Percentiles rank a stretch among this genome's conserved stretches.
These are phyloP conservation scores for Papilio elwesi DNA, from an alignment of 2,888 invertebrate genomes.

Conservation along the genomic window DNA sequence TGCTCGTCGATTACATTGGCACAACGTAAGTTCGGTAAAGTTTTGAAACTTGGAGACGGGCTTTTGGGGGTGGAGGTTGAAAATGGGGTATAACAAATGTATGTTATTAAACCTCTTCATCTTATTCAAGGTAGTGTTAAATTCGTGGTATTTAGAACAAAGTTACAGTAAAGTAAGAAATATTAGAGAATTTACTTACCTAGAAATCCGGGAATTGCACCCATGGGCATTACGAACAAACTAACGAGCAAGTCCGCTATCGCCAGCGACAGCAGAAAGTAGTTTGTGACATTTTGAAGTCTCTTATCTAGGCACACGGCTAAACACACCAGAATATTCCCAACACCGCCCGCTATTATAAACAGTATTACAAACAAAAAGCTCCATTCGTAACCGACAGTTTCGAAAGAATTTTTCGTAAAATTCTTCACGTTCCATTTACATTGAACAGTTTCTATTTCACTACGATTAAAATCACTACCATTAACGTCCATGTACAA, in stretches of 20 bases:
- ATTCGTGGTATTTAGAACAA: not conserved
- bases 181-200: conserved; percentile 86
- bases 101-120: not conserved
- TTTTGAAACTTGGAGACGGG: too few species aligned
- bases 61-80: too few species aligned
- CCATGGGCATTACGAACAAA: conserved; percentile 97
- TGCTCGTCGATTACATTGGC: too few species aligned
- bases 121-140: not conserved
- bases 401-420: conserved; percentile 54
- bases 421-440: conserved; percentile 65
- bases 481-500: conserved; percentile 64
- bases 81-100: not conserved
- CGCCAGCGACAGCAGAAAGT: conserved; percentile 96
- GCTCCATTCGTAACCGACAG: conserved; percentile 88
- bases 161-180: not conserved
- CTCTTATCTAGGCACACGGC: conserved; percentile 95
- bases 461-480: conserved; percentile 51
- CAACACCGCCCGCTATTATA: conserved; percentile 94
- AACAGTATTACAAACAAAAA: conserved; percentile 93
- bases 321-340: conserved; percentile 96
- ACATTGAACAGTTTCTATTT: conserved; percentile 68
- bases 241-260: conserved; percentile 97
- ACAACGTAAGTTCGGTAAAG: too few species aligned
- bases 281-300: conserved; percentile 97
- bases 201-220: conserved; percentile 95